A percentile compares a stretch with the other conserved stretches of the same genome.
phyloP scores from a whole-genome alignment of 2,113 vertebrate species.

The Bubo scandiacus region DNA sequence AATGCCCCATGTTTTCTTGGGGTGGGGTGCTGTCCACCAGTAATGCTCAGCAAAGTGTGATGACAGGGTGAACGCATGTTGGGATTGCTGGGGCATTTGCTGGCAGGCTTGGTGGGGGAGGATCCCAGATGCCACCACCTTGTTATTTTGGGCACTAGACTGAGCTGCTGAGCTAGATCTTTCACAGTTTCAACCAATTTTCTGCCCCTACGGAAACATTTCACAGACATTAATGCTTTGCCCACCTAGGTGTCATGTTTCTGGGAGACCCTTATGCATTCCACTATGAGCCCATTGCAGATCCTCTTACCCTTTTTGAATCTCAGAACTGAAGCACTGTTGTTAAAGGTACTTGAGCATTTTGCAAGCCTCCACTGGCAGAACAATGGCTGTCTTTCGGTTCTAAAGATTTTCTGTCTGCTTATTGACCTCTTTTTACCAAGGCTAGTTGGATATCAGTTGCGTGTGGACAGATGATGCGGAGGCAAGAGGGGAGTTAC shows the following conservation, averaged over 20 bases:
- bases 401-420: neutral
- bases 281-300: neutral
- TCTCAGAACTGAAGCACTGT: neutral
- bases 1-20: constrained; percentile 73
- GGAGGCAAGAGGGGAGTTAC: neutral
- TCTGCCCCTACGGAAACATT: constrained; percentile 1
- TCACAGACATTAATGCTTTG: neutral
- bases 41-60: constrained; percentile 59
- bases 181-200: constrained; percentile 43
- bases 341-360: neutral
- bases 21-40: constrained; percentile 67
- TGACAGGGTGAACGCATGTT: constrained; percentile 56
- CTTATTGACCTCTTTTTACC: neutral
- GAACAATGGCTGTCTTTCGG: neutral
- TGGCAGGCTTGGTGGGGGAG: constrained; percentile 55
- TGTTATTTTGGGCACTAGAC: constrained; percentile 72
- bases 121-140: constrained; percentile 67
- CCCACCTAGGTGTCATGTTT: neutral
- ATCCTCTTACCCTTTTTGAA: neutral
- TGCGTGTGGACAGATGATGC: neutral
- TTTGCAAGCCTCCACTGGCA: neutral
- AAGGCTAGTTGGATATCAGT: rapidly evolving
- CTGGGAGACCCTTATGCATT: neutral
- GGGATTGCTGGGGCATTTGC: constrained; percentile 67
- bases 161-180: constrained; percentile 60